phyloP scores from a whole-genome alignment of 2,797 vertebrate genomes.

The Lithobates pipiens region DNA sequence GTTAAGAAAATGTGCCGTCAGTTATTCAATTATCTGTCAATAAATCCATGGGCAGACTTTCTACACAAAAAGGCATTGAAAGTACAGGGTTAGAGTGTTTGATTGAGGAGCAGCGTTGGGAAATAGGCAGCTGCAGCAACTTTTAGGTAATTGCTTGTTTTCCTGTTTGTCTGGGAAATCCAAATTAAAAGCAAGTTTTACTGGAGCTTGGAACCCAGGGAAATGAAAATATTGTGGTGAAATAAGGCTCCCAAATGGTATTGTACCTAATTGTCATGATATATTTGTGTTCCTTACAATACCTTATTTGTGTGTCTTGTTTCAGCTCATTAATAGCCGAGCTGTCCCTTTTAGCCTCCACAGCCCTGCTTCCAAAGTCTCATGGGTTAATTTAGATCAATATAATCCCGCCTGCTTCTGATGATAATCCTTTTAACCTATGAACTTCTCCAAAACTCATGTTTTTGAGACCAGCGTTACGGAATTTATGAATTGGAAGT shows the following conservation, averaged over 20 bases:
- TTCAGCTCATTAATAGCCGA: constrained; percentile 5
- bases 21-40: constrained; percentile 58
- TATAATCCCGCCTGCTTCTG: constrained; percentile 32
- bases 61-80: constrained; percentile 58
- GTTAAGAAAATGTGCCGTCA: constrained; percentile 57
- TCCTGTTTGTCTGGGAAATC: constrained; percentile 57
- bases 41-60: constrained; percentile 60
- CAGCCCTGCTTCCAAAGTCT: background rate
- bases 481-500: constrained; percentile 31
- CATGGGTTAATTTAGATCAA: constrained; percentile 43
- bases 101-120: constrained; percentile 52
- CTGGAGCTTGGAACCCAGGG: constrained; percentile 45
- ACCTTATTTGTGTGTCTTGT: no score
- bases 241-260: constrained; percentile 37
- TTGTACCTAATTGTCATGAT: background rate
- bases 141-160: constrained; percentile 58
- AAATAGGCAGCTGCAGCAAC: constrained; percentile 47
- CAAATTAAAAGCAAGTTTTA: constrained; percentile 51
- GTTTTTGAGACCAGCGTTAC: constrained; percentile 30
- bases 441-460: constrained; percentile 38
- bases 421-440: constrained; percentile 58
- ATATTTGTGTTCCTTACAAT: no score
- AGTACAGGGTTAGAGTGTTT: constrained; percentile 55
- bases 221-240: constrained; percentile 44
- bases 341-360: background rate